Evolutionary conservation across 1,140 invertebrate genomes (phyloP), one percentile per base, ranked within the genome.

Genomic region (Philaenus spumarius): DNA sequence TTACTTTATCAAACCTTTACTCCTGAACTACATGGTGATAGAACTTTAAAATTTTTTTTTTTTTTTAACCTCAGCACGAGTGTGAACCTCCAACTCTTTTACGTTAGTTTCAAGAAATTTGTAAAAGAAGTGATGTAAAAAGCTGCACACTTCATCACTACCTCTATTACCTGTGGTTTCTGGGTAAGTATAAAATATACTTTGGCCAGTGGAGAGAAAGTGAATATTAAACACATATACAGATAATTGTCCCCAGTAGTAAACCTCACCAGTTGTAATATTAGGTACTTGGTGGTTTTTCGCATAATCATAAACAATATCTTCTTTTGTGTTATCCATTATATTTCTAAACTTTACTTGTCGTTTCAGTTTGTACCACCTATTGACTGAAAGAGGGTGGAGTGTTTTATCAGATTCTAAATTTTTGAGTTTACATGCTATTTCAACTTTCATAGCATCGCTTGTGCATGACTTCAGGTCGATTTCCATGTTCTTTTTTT

Each of bases 171-270:
- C n/a, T n/a, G n/a, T n/a, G n/a, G n/a, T n/a, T n/a, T n/a, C n/a
- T n/a, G n/a, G n/a, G n/a, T n/a, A n/a, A n/a, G n/a, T n/a, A n/a
- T n/a, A n/a, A n/a, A n/a, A n/a, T n/a, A n/a, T n/a, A n/a, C n/a
- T n/a, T n/a, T n/a, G n/a, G n/a, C n/a, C n/a, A n/a, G n/a, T n/a
- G n/a, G n/a, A n/a, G n/a, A n/a, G n/a, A n/a, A n/a, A n/a, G n/a
- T 62, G 60, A 12, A 60, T 39, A 22, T 51, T 50, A 47, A 55
- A 54, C 35, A 45, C 46, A 39, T 43, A 55, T 19, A 58, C 57
- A 15, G 47, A 58, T 12, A 61, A 40, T 35, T 56, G 46, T 12
- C 47, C 37, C 34, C 23, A 20, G 19, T 45, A 53, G 42, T 59
- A 53, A 4, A 42, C 50, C 15, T 52, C 50, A 42, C 48, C 48